A percentile compares a stretch with the other conserved stretches of the same genome.
phyloP scores from a whole-genome alignment of 2,113 vertebrate species.

The Solea senegalensis region DNA sequence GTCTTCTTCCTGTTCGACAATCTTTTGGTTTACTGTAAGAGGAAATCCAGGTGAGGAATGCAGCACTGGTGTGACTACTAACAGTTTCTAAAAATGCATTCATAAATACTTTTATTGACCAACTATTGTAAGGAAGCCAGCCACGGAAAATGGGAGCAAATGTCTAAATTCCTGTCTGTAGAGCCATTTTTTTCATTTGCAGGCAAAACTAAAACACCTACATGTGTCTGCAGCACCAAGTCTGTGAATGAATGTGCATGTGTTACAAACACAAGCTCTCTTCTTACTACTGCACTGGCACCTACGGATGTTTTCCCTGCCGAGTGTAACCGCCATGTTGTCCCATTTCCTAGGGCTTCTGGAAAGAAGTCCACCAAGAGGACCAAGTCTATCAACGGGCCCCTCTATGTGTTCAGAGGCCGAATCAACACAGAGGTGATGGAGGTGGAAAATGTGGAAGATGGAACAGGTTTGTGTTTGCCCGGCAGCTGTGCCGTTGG shows the following conservation, averaged over 20 bases:
- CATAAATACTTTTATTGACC: constrained; percentile 23
- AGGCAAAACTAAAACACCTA: constrained; percentile 24
- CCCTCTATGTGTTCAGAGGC: constrained; percentile 95
- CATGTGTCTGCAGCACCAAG: constrained; percentile 9
- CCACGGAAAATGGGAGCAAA: constrained; percentile 12
- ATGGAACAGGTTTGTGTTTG: constrained; percentile 91
- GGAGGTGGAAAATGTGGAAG: constrained; percentile 99
- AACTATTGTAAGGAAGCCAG: constrained; percentile 13
- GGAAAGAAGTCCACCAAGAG: constrained; percentile 96
- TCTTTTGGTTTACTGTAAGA: constrained; percentile 97
- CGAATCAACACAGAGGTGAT: constrained; percentile 99
- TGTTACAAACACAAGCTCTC: constrained; percentile 33
- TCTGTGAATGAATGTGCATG: constrained; percentile 30
- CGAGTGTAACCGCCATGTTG: constrained; percentile 48
- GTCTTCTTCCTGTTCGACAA: constrained; percentile 99
- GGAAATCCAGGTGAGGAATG: constrained; percentile 91
- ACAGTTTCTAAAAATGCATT: not conserved
- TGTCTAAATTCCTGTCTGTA: constrained; percentile 32
- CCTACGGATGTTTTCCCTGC: constrained; percentile 49
- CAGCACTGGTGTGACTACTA: not conserved
- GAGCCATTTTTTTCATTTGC: constrained; percentile 19
- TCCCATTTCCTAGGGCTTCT: constrained; percentile 85
- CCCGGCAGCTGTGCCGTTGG: constrained; percentile 10
- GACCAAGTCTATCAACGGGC: constrained; percentile 96
- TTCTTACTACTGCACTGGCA: constrained; percentile 40